Evolutionary conservation across 2,888 invertebrate genomes (phyloP), one percentile per base, ranked within the genome.

Genomic region (Chrysina gloriosa): DNA sequence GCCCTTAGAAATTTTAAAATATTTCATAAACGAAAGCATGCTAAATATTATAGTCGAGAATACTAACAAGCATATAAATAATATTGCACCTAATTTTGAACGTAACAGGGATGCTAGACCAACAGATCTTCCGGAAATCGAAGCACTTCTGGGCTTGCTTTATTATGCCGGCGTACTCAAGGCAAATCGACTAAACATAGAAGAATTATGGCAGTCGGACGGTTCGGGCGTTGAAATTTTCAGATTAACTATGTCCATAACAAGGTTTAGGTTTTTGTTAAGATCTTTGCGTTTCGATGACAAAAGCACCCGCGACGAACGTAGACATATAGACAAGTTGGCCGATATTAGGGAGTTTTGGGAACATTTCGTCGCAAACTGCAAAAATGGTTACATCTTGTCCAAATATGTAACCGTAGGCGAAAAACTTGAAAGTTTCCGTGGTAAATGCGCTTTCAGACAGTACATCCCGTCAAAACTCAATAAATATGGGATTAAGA

Each of bases 111-210:
- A 69, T 66, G 25, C 50, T 16, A 54, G 68, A 54, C 34, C 56
- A 48, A 72, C 72, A 48, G 67, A 71, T 69, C 63, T 42, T 21
- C 68, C 63, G 45, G 74, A 77, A 72, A 56, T 74, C 23, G 72
- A 71, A 42, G 74, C 72, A 42, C 71, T 77, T 39, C 70, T 77
- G 71, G 73, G 75, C 14, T 65, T 76, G 34, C 63, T 78, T 21
- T 77, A 76, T 61, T 65, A 75, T 23, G 71, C 74, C 58, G 76
- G 75, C 45, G 67, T 70, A 6, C 69, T 70, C n/a, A 68, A 64
- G 21, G 27, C 27, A 48, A 54, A 7, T n/a, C 63, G 68, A 7
- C 52, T 42, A 2, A 63, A 63, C 39, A 23, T 21, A 27, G 31
- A 52, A 67, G 71, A 75, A 58, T 67, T 75, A 48, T 76, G 73